Evolutionary conservation across 2,797 vertebrate genomes (phyloP).

Genomic region (Aviceda cuculoides): DNA sequence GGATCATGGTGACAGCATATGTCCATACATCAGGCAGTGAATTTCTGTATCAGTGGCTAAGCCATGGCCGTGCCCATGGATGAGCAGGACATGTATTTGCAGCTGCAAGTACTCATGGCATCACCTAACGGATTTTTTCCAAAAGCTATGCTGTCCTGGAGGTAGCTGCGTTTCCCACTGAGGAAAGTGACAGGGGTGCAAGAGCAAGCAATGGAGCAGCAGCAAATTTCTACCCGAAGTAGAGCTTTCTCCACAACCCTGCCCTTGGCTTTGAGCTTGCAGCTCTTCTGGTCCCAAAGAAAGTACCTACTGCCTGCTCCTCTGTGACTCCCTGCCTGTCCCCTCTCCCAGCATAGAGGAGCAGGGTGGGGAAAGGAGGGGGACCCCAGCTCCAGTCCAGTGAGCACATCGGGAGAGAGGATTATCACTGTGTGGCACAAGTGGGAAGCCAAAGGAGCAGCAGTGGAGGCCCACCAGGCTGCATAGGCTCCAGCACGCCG

Average conservation of each 20-base stretch:
- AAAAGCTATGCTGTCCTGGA: background rate
- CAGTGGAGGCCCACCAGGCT: background rate
- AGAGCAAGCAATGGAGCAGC: background rate
- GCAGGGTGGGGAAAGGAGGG: background rate
- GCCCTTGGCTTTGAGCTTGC: background rate
- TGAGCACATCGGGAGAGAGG: background rate
- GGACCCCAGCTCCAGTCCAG: background rate
- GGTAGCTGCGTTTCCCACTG: background rate
- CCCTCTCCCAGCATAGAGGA: background rate
- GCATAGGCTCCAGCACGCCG: background rate
- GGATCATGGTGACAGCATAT: no score
- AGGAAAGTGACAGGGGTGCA: background rate
- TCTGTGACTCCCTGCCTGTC: background rate
- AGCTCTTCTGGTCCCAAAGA: background rate
- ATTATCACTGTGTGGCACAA: background rate
- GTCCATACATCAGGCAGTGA: no score
- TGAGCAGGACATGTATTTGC: rapidly evolving
- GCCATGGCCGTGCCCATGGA: background rate
- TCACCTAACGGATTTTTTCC: background rate
- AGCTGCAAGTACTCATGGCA: background rate
- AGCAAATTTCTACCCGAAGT: background rate
- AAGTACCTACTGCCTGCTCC: background rate
- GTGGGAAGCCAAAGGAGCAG: background rate
- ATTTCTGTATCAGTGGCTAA: background rate
- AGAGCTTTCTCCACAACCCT: background rate